phyloP scores from a whole-genome alignment of 1,140 invertebrate species.

The Nylanderia fulva region DNA sequence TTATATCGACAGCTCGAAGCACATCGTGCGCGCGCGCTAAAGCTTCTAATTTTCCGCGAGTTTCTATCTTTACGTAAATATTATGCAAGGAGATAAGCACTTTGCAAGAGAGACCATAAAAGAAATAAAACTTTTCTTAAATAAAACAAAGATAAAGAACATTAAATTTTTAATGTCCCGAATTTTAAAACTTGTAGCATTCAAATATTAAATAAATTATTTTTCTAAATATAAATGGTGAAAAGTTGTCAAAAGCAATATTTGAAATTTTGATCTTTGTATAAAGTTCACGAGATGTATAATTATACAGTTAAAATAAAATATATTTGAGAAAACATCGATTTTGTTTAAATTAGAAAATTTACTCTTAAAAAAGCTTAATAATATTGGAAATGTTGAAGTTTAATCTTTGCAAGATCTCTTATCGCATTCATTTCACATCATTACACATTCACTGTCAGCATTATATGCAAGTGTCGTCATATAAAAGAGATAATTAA shows the following conservation, averaged over 20 bases:
- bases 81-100: constrained; percentile 48
- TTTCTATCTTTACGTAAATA: constrained; percentile 57
- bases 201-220: not conserved
- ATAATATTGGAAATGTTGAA: not conserved
- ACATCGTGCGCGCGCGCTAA: not conserved
- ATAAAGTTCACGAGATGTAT: not conserved
- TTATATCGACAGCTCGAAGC: constrained; percentile 40
- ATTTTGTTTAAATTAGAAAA: not conserved
- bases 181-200: not conserved
- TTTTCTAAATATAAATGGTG: not conserved
- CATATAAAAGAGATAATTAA: constrained; percentile 53
- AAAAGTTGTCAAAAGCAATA: not conserved
- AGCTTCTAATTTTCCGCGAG: constrained; percentile 24
- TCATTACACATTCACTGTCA: constrained; percentile 4
- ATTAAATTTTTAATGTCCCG: not conserved
- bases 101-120: constrained; percentile 4
- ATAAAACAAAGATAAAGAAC: constrained; percentile 1
- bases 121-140: constrained; percentile 29
- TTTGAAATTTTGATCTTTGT: not conserved
- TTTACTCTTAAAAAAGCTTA: not conserved
- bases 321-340: not conserved
- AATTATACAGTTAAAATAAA: not conserved
- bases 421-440: not conserved
- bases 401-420: constrained; percentile 13
- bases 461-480: constrained; percentile 4